Evolutionary conservation across 2,888 invertebrate genomes (phyloP).

Genomic region (Nomada fabriciana): DNA sequence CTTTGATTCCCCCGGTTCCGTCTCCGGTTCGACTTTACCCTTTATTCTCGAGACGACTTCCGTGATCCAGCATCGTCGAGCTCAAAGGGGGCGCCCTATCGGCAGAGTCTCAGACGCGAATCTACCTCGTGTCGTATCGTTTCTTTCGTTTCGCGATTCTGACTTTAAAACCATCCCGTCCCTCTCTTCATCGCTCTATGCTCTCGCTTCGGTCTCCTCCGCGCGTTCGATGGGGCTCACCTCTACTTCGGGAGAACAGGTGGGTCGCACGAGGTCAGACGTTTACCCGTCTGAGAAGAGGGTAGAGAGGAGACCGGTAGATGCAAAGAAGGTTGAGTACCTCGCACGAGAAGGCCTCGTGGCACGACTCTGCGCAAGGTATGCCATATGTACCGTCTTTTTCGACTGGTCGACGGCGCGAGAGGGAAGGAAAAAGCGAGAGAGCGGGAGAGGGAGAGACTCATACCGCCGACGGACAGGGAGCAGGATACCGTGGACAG

Average conservation of each 20-base stretch:
- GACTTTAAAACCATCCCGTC: conserved; percentile 16
- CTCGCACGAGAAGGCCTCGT: conserved; percentile 73
- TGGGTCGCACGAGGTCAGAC: conserved; percentile 67
- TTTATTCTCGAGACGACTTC: conserved; percentile 45
- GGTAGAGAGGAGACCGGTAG: conserved; percentile 60
- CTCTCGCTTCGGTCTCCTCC: conserved; percentile 15
- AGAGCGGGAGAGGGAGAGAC: conserved; percentile 2
- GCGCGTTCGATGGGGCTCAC: conserved; percentile 34
- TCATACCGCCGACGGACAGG: conserved; percentile 16
- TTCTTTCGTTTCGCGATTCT: conserved; percentile 27
- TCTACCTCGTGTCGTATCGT: neutral
- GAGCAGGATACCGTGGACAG: conserved; percentile 29
- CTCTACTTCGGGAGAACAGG: conserved; percentile 60
- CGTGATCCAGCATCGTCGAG: conserved; percentile 35
- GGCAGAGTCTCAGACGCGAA: neutral
- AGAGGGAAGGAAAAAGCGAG: neutral
- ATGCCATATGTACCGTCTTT: conserved; percentile 68
- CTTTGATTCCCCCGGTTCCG: conserved; percentile 9
- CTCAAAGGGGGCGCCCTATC: conserved; percentile 10
- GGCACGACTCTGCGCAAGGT: conserved; percentile 71
- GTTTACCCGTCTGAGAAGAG: conserved; percentile 60
- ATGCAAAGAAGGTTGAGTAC: conserved; percentile 80
- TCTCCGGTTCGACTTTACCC: conserved; percentile 5
- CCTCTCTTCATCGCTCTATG: neutral
- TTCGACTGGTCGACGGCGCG: conserved; percentile 39